phyloP scores from a whole-genome alignment of 53 echinoderm and acorn worm species.

The Crossaster papposus region DNA sequence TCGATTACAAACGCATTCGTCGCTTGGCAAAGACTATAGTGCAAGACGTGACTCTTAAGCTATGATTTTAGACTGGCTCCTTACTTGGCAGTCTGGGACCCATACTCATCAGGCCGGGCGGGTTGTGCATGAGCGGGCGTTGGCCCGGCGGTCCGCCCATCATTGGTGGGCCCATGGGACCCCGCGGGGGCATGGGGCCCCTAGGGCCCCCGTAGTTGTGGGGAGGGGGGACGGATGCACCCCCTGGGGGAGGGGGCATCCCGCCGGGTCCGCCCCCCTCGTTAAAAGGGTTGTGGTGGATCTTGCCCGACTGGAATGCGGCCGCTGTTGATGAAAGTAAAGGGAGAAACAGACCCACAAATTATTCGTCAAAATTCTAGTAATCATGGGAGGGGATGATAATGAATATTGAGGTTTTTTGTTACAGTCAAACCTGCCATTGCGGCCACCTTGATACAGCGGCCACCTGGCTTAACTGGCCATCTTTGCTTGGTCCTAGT shows the following conservation, averaged over 20 bases:
- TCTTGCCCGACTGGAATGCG: constrained; percentile 97
- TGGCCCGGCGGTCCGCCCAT: constrained; percentile 60
- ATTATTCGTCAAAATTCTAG: too few relatives aligned
- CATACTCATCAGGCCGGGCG: constrained; percentile 77
- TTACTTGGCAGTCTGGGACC: constrained; percentile 60
- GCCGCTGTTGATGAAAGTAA: constrained; percentile 74
- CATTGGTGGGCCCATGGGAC: constrained; percentile 42
- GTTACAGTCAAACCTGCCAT: too few relatives aligned
- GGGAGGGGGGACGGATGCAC: constrained; percentile 74
- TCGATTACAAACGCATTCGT: too few relatives aligned
- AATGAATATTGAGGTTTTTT: too few relatives aligned
- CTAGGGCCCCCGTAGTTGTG: constrained; percentile 61
- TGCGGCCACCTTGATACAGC: too few relatives aligned
- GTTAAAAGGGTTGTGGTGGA: constrained; percentile 92
- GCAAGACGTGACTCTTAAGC: too few relatives aligned
- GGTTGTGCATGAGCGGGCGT: constrained; percentile 56
- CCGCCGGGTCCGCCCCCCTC: constrained; percentile 43
- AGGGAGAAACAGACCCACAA: not conserved
- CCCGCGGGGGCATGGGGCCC: constrained; percentile 70
- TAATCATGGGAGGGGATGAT: too few relatives aligned
- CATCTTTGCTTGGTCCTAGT: too few relatives aligned
- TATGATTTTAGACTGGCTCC: not conserved
- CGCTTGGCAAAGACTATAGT: too few relatives aligned
- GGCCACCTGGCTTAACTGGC: too few relatives aligned
- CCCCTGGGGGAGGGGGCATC: constrained; percentile 61